Evolutionary conservation across 2,888 invertebrate genomes (phyloP), one percentile per base, ranked within the genome.

Genomic region (Anthrax anthrax): DNA sequence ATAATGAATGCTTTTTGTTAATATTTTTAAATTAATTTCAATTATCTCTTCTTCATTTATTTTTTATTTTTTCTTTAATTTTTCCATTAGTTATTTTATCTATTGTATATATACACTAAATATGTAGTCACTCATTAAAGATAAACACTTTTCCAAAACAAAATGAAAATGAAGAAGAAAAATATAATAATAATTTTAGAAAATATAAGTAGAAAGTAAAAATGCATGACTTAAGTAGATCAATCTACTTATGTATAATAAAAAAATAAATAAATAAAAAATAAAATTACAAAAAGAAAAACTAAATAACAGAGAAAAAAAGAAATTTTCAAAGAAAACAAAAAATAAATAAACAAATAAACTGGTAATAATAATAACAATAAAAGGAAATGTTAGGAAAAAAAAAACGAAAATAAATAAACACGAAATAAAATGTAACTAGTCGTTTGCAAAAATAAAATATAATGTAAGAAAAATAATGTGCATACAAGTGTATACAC

Each of bases 141-240:
- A 32, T 12, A 32, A 32, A 32, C 8, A 32, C 29, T 12, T 12
- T 12, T 12, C 29, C 3, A 3, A 12, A 12, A 32, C 8, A 32
- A 32, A 27, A 1, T 8, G 9, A 27, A 9, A 5, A 27, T 8
- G 1, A 27, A 27, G 2, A 27, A 18, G 23, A 40, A 41, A 41
- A 41, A 27, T 16, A 41, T 41, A 3, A 1, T 14, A 2, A 13
- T 37, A 34, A 23, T 37, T 16, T 18, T 32, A 34, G 43, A 36
- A 37, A 19, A 17, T 5, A 37, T 23, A 8, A 16, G 17, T 23
- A 38, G 38, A 37, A 37, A 37, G 17, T 37, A 18, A 17, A n/a
- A 13, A 17, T 46, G 37, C 42, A 40, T 46, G 46, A 42, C 42
- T 40, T 17, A 46, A 37, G 12, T 41, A 36, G 46, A 42, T 34